A percentile compares a stretch with the other conserved stretches of the same genome.
Evolutionary conservation across 2,113 vertebrate genomes (phyloP).

Genomic region (Lucifuga dentata): DNA sequence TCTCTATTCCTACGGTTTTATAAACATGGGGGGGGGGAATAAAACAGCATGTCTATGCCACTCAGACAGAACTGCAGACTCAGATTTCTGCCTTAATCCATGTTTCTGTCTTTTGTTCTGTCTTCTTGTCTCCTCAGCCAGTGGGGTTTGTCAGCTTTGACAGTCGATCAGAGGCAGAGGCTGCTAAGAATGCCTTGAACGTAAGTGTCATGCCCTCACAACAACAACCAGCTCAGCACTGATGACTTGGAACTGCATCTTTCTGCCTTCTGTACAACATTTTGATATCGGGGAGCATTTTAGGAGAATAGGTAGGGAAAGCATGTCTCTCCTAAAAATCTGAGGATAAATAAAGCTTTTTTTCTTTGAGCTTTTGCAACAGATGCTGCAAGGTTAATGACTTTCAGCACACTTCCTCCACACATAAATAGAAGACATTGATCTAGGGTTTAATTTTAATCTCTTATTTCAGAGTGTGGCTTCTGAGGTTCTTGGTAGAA

Average conservation of each 20-base stretch:
- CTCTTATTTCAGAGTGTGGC: constrained; percentile 67
- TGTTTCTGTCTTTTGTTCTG: constrained; percentile 77
- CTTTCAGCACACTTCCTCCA: constrained; percentile 23
- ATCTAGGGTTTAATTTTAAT: constrained; percentile 81
- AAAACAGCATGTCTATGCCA: constrained; percentile 71
- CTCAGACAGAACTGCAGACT: constrained; percentile 79
- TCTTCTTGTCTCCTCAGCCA: constrained; percentile 85
- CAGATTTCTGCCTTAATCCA: constrained; percentile 77
- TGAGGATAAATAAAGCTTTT: constrained; percentile 34
- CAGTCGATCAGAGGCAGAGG: constrained; percentile 94
- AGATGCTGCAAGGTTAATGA: constrained; percentile 62
- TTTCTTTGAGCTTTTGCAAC: constrained; percentile 21
- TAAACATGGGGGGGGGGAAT: constrained; percentile 52
- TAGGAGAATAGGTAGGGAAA: not conserved
- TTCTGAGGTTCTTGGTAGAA: constrained; percentile 44
- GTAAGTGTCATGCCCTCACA: constrained; percentile 84
- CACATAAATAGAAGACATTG: constrained; percentile 73
- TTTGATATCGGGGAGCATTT: constrained; percentile 11
- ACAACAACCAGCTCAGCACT: constrained; percentile 56
- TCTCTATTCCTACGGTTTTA: constrained; percentile 32
- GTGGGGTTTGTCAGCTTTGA: constrained; percentile 98
- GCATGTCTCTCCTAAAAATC: constrained; percentile 30
- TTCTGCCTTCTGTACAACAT: constrained; percentile 29
- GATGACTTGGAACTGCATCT: constrained; percentile 41
- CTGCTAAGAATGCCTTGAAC: constrained; percentile 95